A percentile compares a stretch with the other conserved stretches of the same genome.
Evolutionary conservation across 2,888 invertebrate genomes (phyloP).

Genomic region (Latrodectus elegans): DNA sequence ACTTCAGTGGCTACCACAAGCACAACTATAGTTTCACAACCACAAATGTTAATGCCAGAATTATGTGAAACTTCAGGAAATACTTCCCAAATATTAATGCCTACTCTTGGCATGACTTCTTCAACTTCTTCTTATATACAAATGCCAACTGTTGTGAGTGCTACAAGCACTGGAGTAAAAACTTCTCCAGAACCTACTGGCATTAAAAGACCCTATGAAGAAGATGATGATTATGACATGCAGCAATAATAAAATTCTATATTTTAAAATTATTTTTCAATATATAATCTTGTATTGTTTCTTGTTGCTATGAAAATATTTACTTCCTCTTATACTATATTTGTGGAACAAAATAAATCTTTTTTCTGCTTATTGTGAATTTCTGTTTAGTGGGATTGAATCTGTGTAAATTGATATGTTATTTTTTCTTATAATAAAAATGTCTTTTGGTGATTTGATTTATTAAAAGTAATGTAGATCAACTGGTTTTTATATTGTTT

Average conservation of each 20-base stretch:
- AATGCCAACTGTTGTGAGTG: slow-evolving; percentile 12
- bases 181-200: background rate
- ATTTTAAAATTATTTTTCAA: background rate
- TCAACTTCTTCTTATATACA: slow-evolving; percentile 8
- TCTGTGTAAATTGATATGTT: background rate
- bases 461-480: no score
- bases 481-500: no score
- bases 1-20: slow-evolving; percentile 8
- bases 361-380: no score
- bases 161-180: slow-evolving; percentile 10
- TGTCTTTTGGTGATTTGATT: no score
- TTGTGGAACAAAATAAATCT: no score
- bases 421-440: no score
- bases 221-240: slow-evolving; percentile 48
- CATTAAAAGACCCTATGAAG: slow-evolving; percentile 35
- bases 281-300: background rate
- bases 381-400: no score
- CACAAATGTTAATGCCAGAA: slow-evolving; percentile 1
- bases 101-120: background rate
- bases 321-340: no score
- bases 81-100: slow-evolving; percentile 7
- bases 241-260: background rate
- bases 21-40: background rate
- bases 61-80: background rate
- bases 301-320: no score